Conservation (phyloP, 2,797 vertebrate species). For the Anisognathus igniventris region DNA sequence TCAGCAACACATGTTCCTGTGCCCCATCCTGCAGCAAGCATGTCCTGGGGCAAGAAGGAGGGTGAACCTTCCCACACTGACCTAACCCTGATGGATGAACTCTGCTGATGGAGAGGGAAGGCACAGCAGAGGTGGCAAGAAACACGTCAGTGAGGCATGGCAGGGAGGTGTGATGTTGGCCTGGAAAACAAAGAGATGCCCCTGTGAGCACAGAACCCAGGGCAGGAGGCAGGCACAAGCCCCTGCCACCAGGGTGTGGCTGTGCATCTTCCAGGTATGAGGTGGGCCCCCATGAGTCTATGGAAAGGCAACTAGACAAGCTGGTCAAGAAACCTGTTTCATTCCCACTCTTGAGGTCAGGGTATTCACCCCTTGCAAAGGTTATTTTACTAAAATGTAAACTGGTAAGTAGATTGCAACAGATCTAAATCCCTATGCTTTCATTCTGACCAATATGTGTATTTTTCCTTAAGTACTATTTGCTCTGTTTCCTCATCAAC, state of each 20-base stretch:
- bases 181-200: neutral
- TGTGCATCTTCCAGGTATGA: fast-evolving
- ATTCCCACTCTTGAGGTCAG: neutral
- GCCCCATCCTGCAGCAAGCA: neutral
- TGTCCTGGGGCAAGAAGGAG: neutral
- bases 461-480: neutral
- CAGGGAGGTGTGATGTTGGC: neutral
- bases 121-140: neutral
- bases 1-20: neutral
- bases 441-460: neutral
- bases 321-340: neutral
- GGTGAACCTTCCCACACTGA: fast-evolving
- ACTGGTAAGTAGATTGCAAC: neutral
- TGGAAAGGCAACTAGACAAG: neutral
- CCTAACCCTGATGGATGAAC: neutral
- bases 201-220: neutral
- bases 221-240: neutral
- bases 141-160: fast-evolving
- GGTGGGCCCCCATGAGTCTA: neutral
- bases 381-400: neutral
- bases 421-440: neutral
- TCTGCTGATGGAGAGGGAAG: neutral
- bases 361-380: neutral
- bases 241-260: neutral
- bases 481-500: neutral